Evolutionary conservation across 30 jellyfish, hydroid and myxozoan genomes (phyloP).

Genomic region (Nemopilema nomurai): DNA sequence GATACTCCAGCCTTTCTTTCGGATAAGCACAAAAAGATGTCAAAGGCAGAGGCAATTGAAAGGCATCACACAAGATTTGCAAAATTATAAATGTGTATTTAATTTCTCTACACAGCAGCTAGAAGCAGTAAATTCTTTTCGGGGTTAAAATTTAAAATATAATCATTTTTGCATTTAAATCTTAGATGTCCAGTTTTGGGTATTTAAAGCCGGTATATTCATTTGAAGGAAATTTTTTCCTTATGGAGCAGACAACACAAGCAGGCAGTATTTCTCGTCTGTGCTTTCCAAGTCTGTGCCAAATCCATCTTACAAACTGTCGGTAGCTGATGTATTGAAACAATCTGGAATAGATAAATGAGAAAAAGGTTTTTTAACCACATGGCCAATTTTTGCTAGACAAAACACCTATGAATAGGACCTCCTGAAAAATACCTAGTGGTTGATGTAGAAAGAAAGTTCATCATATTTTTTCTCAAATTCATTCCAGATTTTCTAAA

Average conservation of each 20-base stretch:
- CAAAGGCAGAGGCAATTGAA: neutral
- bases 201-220: conserved; percentile 34
- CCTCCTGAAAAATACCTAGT: neutral
- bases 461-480: neutral
- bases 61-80: neutral
- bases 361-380: neutral
- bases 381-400: neutral
- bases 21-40: neutral
- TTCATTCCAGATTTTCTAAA: neutral
- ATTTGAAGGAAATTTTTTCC: conserved; percentile 29
- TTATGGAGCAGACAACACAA: conserved; percentile 32
- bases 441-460: neutral
- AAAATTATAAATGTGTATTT: neutral
- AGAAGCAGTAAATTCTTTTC: neutral
- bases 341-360: conserved; percentile 5
- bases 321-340: conserved; percentile 29
- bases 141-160: neutral
- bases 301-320: conserved; percentile 33
- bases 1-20: neutral
- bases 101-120: neutral
- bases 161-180: neutral
- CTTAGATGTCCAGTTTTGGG: conserved; percentile 9
- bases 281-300: conserved; percentile 38
- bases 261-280: conserved; percentile 28
- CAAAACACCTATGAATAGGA: neutral